Conservation (phyloP, 2,113 vertebrate species). For the Archocentrus centrarchus region DNA sequence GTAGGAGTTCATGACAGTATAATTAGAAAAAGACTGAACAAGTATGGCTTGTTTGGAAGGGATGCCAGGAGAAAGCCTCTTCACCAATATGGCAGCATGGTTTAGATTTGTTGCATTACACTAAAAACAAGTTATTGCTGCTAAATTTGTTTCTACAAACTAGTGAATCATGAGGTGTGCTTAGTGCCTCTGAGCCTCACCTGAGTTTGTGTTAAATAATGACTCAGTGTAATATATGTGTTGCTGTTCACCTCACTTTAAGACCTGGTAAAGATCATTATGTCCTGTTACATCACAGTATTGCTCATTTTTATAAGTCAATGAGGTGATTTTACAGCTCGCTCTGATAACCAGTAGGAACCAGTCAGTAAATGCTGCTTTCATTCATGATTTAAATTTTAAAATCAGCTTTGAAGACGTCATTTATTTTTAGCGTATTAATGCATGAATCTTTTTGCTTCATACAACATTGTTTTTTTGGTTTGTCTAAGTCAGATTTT, state of each 20-base stretch:
- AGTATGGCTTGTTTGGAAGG: not conserved
- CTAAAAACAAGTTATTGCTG: not conserved
- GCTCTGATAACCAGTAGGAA: not conserved
- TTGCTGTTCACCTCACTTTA: not conserved
- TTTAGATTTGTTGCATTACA: not conserved
- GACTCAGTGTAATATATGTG: not conserved
- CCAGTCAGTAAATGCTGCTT: not conserved
- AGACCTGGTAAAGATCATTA: accelerated
- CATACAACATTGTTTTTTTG: not conserved
- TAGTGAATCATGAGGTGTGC: accelerated
- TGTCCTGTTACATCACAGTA: not conserved
- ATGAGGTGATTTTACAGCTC: not conserved
- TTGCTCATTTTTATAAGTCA: not conserved
- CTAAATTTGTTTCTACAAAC: not conserved
- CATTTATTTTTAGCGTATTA: not conserved
- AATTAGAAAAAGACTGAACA: not conserved
- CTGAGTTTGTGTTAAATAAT: too few species aligned
- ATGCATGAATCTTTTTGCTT: not conserved
- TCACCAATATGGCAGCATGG: not conserved
- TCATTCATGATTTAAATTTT: accelerated
- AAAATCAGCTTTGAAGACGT: not conserved
- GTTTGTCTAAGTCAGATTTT: not conserved
- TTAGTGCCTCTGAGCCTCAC: not conserved
- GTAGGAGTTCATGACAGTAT: not conserved
- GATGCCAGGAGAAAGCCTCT: not conserved